Base-by-base conservation (phyloP, 2,797 vertebrate genomes). In the Rhynchotus rufescens region DNA sequence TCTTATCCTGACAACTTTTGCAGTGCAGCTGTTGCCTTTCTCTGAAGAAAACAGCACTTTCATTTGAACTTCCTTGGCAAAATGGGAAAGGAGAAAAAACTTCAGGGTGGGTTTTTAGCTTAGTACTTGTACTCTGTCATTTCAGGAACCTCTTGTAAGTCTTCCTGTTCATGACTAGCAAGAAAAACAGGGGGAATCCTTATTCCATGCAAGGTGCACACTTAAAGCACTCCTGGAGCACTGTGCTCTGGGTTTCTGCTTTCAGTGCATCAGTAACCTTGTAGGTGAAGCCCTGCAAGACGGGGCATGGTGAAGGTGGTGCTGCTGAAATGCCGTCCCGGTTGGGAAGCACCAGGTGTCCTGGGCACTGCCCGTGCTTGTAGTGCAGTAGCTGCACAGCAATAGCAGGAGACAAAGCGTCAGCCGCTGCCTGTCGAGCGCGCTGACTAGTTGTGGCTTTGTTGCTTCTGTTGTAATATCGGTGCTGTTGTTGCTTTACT, bases 181-280 rank as follows among this genome's bases (percentile, higher is more conserved):
- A 69, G 77, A 67, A 81, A 83, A 88, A 62, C 49, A 20, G 28
- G 28, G 84, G 44, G 84, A 94, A 71, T 92, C 23, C 75, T 65
- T 45, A 3, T 71, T 92, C 88, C 59, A 38, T 82, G 65, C 88
- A 90, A 88, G 23, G 1, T 22, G 88, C 65, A 54, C 65, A 73
- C 88, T 91, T 91, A 45, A 94, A 91, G 57, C 60, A 60, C 83
- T 91, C 79, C 52, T 89, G 75, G 79, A 84, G 74, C 42, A 74
- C 20, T 74, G 88, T 32, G n/a, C 32, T 42, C 30, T 65, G 56
- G 47, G 52, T 57, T 94, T 81, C 67, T 88, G 38, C 60, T 82
- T 75, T 80, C 42, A 86, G 49, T 11, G 10, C 61, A 30, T 57
- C 72, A 38, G 51, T 78, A 83, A 45, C 62, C 40, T 86, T 90